These are phyloP conservation scores for Fissipunctia ypsillon DNA, from an alignment of 2,888 invertebrate genomes.

Conservation along the genomic window DNA sequence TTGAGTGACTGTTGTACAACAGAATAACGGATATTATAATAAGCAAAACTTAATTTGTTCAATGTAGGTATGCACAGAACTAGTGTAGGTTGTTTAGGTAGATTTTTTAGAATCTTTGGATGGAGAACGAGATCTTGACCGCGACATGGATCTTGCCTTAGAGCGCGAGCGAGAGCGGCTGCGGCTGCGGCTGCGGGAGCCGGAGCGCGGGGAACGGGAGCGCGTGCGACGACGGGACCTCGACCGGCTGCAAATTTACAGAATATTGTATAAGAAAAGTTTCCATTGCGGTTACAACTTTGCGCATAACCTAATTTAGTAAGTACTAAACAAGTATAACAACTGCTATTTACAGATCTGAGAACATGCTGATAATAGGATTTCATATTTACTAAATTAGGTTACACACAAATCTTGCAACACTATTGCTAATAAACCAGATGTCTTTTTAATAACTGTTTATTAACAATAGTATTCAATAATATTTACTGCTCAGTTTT, in stretches of 20 bases:
- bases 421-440: conserved; percentile 56
- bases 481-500: conserved; percentile 6
- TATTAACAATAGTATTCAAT: conserved; percentile 46
- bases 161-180: conserved; percentile 89
- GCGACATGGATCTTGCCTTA: conserved; percentile 87
- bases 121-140: conserved; percentile 87
- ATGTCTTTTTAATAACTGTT: conserved; percentile 38
- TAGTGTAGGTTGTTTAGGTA: conserved; percentile 73
- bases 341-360: neutral
- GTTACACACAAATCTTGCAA: conserved; percentile 48
- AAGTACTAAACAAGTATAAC: conserved; percentile 4
- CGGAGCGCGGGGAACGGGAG: conserved; percentile 90
- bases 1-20: conserved; percentile 54
- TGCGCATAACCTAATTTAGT: conserved; percentile 54
- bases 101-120: conserved; percentile 89
- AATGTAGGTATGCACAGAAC: conserved; percentile 58
- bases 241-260: conserved; percentile 88
- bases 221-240: conserved; percentile 92
- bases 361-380: conserved; percentile 2
- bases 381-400: conserved; percentile 54
- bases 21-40: conserved; percentile 52
- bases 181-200: conserved; percentile 87
- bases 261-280: conserved; percentile 39
- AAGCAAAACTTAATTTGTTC: conserved; percentile 63
- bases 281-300: conserved; percentile 15